Base-by-base conservation (phyloP, 2,888 invertebrate genomes). In the Folsomia manolachei region DNA sequence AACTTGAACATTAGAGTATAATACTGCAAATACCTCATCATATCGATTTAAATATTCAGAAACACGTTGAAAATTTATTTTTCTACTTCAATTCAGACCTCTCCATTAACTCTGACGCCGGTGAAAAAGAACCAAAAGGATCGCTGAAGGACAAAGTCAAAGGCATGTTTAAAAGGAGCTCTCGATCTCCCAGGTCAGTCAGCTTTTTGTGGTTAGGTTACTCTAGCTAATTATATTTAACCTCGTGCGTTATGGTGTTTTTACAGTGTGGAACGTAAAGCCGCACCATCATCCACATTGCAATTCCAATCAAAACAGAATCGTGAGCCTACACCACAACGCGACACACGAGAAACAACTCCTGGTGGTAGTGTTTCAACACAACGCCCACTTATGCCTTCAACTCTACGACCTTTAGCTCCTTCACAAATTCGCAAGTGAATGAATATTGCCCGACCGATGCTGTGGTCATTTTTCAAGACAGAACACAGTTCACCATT, bases 81-180 rank as follows among this genome's bases (percentile, higher is more conserved):
- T n/a, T n/a, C n/a, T n/a, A n/a, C n/a, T n/a, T n/a, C n/a, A n/a
- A n/a, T 82, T 90, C 91, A 0, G 91, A 91, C 80, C 87, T 90
- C 82, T 89, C 89, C 79, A 86, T 88, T 39, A 86, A 80, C 66
- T 76, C 77, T 1, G 79, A 88, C 60, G 90, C 90, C 80, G 75
- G 69, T 52, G 71, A 62, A 60, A 87, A 11, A 90, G 90, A 82
- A 91, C 90, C 84, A 89, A 39, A 66, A 23, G 89, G 81, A 91
- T 93, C 70, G 84, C 85, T 94, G 78, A 90, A 91, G 82, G 92
- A 91, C 71, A 88, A 92, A 75, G 85, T 94, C 61, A 90, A 92
- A 0, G 93, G 90, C 77, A 93, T 94, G 87, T 94, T 94, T 82
- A 91, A 91, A 80, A 86, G 88, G 81, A 85, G 86, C 27, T 87